Evolutionary conservation across 2,888 invertebrate genomes (phyloP).

Genomic region (Galerucella nymphaeae): DNA sequence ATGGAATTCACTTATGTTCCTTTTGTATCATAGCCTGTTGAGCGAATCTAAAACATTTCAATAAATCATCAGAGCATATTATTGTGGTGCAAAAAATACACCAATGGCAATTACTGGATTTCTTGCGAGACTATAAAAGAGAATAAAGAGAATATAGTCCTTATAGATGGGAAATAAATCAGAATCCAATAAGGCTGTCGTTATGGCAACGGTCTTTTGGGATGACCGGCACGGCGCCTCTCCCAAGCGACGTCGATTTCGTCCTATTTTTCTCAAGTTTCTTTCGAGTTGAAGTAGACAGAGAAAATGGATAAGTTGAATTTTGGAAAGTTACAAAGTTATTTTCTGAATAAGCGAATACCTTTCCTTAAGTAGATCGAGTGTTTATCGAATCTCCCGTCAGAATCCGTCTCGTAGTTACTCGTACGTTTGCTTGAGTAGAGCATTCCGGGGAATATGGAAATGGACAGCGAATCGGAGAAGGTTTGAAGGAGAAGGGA

Average conservation of each 20-base stretch:
- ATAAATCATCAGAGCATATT: slow-evolving; percentile 32
- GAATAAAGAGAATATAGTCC: slow-evolving; percentile 24
- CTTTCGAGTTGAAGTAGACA: neutral
- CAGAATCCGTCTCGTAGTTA: no score
- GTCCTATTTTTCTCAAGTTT: neutral
- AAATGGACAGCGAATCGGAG: no score
- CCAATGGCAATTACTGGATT: slow-evolving; percentile 46
- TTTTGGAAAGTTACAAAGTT: no score
- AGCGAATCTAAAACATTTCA: slow-evolving; percentile 21
- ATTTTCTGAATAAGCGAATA: neutral
- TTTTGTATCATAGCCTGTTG: slow-evolving; percentile 7
- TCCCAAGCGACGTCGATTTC: slow-evolving; percentile 17
- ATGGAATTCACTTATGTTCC: neutral
- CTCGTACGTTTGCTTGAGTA: no score
- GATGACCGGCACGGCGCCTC: slow-evolving; percentile 48
- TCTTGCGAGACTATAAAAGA: slow-evolving; percentile 33
- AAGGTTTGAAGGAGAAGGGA: no score
- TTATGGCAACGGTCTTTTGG: slow-evolving; percentile 54
- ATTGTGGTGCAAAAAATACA: slow-evolving; percentile 35
- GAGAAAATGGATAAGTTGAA: neutral
- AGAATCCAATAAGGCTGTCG: slow-evolving; percentile 53
- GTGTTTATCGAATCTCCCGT: no score
- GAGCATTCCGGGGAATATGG: no score
- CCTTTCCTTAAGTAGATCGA: no score
- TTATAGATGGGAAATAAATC: slow-evolving; percentile 50